Base-by-base conservation (phyloP, 2,797 vertebrate genomes). In the Spinus pinus region DNA sequence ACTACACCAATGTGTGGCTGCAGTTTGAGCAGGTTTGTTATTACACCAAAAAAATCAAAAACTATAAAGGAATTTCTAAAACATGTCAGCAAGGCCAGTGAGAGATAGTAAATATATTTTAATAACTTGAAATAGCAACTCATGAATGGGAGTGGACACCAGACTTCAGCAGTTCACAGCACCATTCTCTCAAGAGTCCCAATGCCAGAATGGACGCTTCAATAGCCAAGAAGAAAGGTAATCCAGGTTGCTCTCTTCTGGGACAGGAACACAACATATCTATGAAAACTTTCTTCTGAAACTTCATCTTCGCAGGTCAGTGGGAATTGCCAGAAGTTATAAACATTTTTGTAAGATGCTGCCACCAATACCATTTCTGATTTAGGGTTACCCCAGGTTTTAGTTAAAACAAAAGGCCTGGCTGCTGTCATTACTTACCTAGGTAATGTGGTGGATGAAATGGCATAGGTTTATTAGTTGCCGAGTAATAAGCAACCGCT, bases 401-500 rank as follows among this genome's bases (percentile, higher is more conserved):
- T 23, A 44, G n/a, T 57, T 67, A 51, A 60, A 67, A 64, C 4
- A 6, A 75, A 81, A 74, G 78, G 56, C 33, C 65, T 56, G 77
- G 49, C 14, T 81, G 58, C 54, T 85, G 83, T 66, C 28, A 54
- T 50, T 90, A 98, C 98, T 98, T 98, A 99, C 99, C 98, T 97
- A 98, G 97, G 96, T 98, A 98, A 97, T 98, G 98, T 96, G 98
- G 96, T 96, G 97, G 98, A 96, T 98, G 98, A 98, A 98, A 98
- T 96, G 98, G 98, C 84, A 97, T 97, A 89, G 98, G 98, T 90
- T 98, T 98, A 98, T 98, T 99, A 97, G 98, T 99, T 83, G 97
- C 97, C 69, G 98, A 98, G 96, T 99, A 99, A 98, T 99, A 99
- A 88, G 98, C 98, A 98, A 99, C 98, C 27, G 99, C 99, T 97